Percentiles rank a stretch among this genome's conserved stretches.
phyloP scores from a whole-genome alignment of 30 jellyfish, hydroid and myxozoan genomes.

The Rhopilema esculentum region DNA sequence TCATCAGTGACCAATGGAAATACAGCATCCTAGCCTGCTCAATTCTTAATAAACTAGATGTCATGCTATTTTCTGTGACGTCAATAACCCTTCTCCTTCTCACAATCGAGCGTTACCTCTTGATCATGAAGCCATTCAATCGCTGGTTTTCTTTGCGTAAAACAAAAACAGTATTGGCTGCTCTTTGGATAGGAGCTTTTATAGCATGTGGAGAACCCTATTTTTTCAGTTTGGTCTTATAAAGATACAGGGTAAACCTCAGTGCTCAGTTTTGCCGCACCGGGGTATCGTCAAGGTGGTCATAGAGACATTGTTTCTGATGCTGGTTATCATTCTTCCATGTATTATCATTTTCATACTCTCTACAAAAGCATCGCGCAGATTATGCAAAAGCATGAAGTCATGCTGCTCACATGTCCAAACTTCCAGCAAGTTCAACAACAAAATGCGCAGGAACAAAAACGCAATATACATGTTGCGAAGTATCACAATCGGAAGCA shows the following conservation, averaged over 20 bases:
- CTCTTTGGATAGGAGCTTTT: conserved; percentile 16
- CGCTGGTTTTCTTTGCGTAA: conserved; percentile 36
- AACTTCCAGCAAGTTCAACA: conserved; percentile 40
- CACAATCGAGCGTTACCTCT: conserved; percentile 55
- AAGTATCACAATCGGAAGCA: conserved; percentile 47
- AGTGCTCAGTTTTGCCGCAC: conserved; percentile 15
- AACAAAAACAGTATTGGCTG: conserved; percentile 12
- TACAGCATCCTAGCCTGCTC: conserved; percentile 20
- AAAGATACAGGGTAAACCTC: background rate
- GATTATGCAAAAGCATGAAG: conserved; percentile 20
- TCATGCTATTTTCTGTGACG: conserved; percentile 61
- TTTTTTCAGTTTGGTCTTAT: background rate
- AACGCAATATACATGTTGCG: conserved; percentile 57
- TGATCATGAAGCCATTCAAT: conserved; percentile 53
- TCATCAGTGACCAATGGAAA: conserved; percentile 23
- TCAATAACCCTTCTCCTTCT: conserved; percentile 47
- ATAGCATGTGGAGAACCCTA: background rate
- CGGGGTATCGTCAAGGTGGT: background rate
- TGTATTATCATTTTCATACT: background rate
- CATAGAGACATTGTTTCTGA: background rate
- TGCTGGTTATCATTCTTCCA: conserved; percentile 32
- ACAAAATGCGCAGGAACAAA: conserved; percentile 57
- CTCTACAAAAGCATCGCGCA: conserved; percentile 30
- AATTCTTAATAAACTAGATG: background rate
- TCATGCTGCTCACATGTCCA: conserved; percentile 23